A percentile compares a stretch with the other conserved stretches of the same genome.
Conservation (phyloP, 2,113 vertebrate species). For the Archilochus colubris region DNA sequence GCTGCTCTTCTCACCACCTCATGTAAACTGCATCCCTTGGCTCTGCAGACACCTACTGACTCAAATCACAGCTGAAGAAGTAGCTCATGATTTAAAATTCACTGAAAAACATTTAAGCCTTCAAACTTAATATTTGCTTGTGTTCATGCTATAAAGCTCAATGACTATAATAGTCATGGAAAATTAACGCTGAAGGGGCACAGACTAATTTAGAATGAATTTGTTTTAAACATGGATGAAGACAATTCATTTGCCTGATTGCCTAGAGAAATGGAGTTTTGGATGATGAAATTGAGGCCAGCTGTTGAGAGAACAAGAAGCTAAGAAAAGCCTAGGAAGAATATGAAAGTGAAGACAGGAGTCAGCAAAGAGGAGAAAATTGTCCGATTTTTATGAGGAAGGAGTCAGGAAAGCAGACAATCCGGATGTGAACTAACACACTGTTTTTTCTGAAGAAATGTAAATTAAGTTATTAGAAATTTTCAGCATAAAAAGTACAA, state of each 20-base stretch:
- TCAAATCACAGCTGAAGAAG: constrained; percentile 13
- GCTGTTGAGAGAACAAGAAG: constrained; percentile 57
- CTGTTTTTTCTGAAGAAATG: not conserved
- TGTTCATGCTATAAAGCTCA: constrained; percentile 61
- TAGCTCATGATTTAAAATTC: constrained; percentile 13
- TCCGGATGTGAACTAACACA: not conserved
- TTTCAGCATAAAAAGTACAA: not conserved
- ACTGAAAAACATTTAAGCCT: constrained; percentile 33
- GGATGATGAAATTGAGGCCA: constrained; percentile 49
- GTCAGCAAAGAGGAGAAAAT: not conserved
- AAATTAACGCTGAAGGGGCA: constrained; percentile 59
- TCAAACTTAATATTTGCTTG: constrained; percentile 63
- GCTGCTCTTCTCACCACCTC: not conserved
- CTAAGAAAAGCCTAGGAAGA: not conserved
- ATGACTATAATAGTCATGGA: constrained; percentile 59
- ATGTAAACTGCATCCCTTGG: not conserved
- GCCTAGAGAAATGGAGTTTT: constrained; percentile 60
- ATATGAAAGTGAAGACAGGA: not conserved
- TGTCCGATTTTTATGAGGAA: not conserved
- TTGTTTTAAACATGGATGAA: constrained; percentile 63
- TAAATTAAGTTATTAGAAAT: not conserved
- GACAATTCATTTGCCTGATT: constrained; percentile 60
- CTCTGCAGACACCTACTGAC: constrained; percentile 7
- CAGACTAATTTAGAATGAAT: constrained; percentile 57
- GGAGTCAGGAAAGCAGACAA: not conserved